These are phyloP conservation scores for Vanessa tameamea DNA, from an alignment of 1,140 invertebrate genomes.

Conservation along the genomic window DNA sequence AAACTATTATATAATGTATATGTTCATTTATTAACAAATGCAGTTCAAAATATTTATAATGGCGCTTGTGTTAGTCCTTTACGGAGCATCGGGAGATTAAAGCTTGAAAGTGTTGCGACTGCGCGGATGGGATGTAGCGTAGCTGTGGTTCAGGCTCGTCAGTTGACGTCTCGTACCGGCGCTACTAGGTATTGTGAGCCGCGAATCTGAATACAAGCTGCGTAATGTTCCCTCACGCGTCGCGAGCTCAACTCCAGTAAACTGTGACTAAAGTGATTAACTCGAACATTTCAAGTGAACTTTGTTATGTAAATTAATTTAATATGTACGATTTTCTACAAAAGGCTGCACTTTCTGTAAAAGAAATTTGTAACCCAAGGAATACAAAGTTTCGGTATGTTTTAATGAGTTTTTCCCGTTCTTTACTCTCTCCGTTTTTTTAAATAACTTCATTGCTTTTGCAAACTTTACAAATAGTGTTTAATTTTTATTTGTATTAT, in stretches of 20 bases:
- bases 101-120: slow-evolving; percentile 57
- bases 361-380: slow-evolving; percentile 51
- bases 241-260: slow-evolving; percentile 55
- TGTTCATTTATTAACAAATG: slow-evolving; percentile 3
- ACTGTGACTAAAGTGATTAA: slow-evolving; percentile 70
- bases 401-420: slow-evolving; percentile 44
- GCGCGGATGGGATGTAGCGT: slow-evolving; percentile 58
- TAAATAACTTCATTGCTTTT: not conserved
- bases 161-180: slow-evolving; percentile 50
- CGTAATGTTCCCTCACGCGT: slow-evolving; percentile 59
- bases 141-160: slow-evolving; percentile 48
- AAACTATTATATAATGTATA: not conserved
- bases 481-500: not conserved
- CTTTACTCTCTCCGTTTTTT: slow-evolving; percentile 25
- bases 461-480: not conserved
- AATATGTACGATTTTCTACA: slow-evolving; percentile 45
- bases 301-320: slow-evolving; percentile 44
- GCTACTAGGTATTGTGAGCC: slow-evolving; percentile 25
- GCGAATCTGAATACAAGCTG: slow-evolving; percentile 13
- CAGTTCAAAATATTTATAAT: slow-evolving; percentile 21
- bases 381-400: slow-evolving; percentile 64
- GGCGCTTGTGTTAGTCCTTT: slow-evolving; percentile 34
- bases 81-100: slow-evolving; percentile 44
- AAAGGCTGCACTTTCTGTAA: slow-evolving; percentile 48
- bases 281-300: slow-evolving; percentile 62